These are phyloP conservation scores for Pyrocoelia pectoralis DNA, from an alignment of 2,888 invertebrate species.

Conservation along the genomic window DNA sequence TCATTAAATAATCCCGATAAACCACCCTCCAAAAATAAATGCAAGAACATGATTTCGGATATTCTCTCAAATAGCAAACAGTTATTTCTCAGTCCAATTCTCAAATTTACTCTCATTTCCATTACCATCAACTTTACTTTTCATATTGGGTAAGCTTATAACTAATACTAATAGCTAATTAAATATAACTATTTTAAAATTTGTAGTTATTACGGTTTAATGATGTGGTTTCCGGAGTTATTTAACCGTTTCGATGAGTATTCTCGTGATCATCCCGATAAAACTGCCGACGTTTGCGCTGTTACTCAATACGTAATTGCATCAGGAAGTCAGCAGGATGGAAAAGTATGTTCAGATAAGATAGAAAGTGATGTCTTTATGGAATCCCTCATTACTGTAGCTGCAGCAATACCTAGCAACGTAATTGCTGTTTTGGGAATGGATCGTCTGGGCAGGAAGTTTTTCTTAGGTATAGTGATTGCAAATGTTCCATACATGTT, in stretches of 20 bases:
- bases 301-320: slow-evolving; percentile 79
- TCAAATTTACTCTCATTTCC: slow-evolving; percentile 84
- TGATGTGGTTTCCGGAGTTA: slow-evolving; percentile 98
- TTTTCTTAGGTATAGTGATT: slow-evolving; percentile 73
- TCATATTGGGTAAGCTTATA: slow-evolving; percentile 81
- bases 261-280: slow-evolving; percentile 71
- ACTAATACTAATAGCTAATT: background rate
- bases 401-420: slow-evolving; percentile 86
- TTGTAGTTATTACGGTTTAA: slow-evolving; percentile 86
- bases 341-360: slow-evolving; percentile 70
- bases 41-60: slow-evolving; percentile 76
- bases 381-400: slow-evolving; percentile 87
- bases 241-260: slow-evolving; percentile 90
- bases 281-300: slow-evolving; percentile 74
- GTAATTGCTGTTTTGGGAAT: slow-evolving; percentile 81
- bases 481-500: background rate
- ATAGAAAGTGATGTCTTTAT: slow-evolving; percentile 83
- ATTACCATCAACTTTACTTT: slow-evolving; percentile 92
- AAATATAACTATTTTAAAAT: background rate
- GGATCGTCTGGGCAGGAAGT: slow-evolving; percentile 87
- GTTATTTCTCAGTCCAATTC: slow-evolving; percentile 80
- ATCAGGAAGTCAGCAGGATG: slow-evolving; percentile 69
- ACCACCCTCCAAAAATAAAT: slow-evolving; percentile 68
- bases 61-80: slow-evolving; percentile 84
- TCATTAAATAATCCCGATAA: slow-evolving; percentile 57